Evolutionary conservation across 2,888 invertebrate species (phyloP), one percentile per base, ranked within the genome.

Genomic region (Hecatera dysodea): DNA sequence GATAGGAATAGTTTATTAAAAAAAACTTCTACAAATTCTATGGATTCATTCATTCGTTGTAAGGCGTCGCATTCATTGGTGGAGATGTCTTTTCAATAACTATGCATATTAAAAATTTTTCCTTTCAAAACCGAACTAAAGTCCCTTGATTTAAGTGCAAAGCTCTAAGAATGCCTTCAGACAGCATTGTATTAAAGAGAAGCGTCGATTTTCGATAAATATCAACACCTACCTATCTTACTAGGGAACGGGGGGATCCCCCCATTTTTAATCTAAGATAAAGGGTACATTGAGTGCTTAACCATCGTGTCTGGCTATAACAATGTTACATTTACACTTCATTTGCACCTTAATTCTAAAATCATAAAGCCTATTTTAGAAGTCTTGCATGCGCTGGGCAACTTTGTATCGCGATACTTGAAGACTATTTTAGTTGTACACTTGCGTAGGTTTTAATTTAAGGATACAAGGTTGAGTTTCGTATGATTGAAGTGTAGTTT

Each of bases 191-290:
- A 55, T 65, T 65, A 67, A 66, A 55, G 70, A 74, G 72, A 76
- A 74, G 75, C 78, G 82, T 80, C 75, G 82, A 86, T 85, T 86
- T 85, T 83, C 86, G 85, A 85, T 85, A 85, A 81, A 82, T 80
- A 82, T 84, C 83, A 80, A 81, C 78, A 85, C 86, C 86, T 82
- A 83, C 72, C 82, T 81, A 80, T 72, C 86, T 83, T 77, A 76
- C 81, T 86, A 83, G 42, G 33, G 19, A 72, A 76, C 42, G 56
- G 76, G 71, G 76, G 72, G 33, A 76, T 76, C 85, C 88, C 91
- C 90, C 91, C 88, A 89, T 94, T 95, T 94, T 94, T 95, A 94
- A 95, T 95, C 95, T 94, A 89, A 95, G 94, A 95, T 95, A 95
- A 95, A 95, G 93, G 93, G 92, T 93, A 93, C 93, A 94, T 95